A percentile compares a stretch with the other conserved stretches of the same genome.
phyloP scores from a whole-genome alignment of 2,797 vertebrate genomes.

The Denticeps clupeoides region DNA sequence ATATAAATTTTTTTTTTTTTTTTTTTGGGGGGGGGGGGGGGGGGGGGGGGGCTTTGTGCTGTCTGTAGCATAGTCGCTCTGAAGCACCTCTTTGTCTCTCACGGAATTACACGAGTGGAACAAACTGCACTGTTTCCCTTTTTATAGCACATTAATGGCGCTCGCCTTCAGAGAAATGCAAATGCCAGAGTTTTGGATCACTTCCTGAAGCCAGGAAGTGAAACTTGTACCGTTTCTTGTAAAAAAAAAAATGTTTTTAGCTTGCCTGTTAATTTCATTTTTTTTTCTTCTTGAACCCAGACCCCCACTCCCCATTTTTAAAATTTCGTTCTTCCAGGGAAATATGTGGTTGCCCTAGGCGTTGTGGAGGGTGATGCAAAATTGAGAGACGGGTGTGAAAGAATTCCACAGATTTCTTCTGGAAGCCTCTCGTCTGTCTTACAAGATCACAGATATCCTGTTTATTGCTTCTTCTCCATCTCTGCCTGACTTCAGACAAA shows the following conservation, averaged over 20 bases:
- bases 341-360: conserved; percentile 37
- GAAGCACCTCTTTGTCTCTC: conserved; percentile 42
- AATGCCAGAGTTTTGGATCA: conserved; percentile 42
- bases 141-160: conserved; percentile 49
- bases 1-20: background rate
- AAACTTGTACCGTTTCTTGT: no score
- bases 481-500: conserved; percentile 27
- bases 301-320: no score
- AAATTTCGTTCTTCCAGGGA: conserved; percentile 38
- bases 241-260: no score
- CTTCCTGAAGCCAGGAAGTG: conserved; percentile 52
- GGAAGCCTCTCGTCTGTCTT: conserved; percentile 12
- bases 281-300: conserved; percentile 36
- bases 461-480: conserved; percentile 34
- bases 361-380: conserved; percentile 28
- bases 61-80: background rate
- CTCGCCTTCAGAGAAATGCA: conserved; percentile 49
- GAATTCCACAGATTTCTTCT: conserved; percentile 32
- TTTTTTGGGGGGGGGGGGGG: no score
- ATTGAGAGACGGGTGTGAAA: conserved; percentile 22
- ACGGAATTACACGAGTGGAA: conserved; percentile 50
- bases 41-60: no score
- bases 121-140: conserved; percentile 50
- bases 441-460: conserved; percentile 41
- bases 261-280: conserved; percentile 18